These are phyloP conservation scores for Phaedon cochleariae DNA, from an alignment of 2,888 invertebrate genomes.

Conservation along the genomic window DNA sequence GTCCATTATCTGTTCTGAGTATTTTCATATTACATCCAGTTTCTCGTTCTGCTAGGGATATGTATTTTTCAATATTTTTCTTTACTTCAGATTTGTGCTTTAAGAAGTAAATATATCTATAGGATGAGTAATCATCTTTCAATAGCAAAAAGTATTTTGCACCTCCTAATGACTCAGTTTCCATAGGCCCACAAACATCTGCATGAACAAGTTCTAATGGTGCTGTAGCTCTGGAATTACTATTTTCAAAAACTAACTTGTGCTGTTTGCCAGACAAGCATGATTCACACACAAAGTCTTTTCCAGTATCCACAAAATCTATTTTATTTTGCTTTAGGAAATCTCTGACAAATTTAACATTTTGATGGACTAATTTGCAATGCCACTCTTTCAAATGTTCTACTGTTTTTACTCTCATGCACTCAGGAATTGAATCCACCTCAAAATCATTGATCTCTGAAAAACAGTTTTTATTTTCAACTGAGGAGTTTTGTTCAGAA, in stretches of 20 bases:
- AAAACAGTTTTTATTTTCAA: background rate
- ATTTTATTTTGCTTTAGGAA: constrained; percentile 24
- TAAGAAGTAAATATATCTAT: constrained; percentile 34
- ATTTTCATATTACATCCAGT: constrained; percentile 44
- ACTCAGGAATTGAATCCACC: background rate
- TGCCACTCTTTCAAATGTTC: constrained; percentile 26
- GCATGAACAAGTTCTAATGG: constrained; percentile 45
- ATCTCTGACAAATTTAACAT: constrained; percentile 23
- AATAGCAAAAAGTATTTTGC: background rate
- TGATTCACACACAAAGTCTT: constrained; percentile 17
- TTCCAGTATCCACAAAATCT: constrained; percentile 15
- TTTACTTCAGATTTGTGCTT: constrained; percentile 41
- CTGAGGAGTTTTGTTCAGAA: background rate
- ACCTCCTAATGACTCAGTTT: background rate
- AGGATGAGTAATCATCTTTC: background rate
- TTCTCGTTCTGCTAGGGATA: constrained; percentile 42
- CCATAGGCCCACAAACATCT: constrained; percentile 9
- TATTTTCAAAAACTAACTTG: constrained; percentile 43
- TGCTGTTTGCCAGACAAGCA: constrained; percentile 48
- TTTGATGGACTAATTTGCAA: constrained; percentile 24
- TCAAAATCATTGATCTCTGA: background rate
- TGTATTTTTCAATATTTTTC: constrained; percentile 36
- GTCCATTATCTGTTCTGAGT: constrained; percentile 49
- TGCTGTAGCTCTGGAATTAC: constrained; percentile 38
- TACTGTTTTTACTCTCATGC: background rate